Evolutionary conservation across 2,888 invertebrate species (phyloP).

Genomic region (Cosmia pyralina): DNA sequence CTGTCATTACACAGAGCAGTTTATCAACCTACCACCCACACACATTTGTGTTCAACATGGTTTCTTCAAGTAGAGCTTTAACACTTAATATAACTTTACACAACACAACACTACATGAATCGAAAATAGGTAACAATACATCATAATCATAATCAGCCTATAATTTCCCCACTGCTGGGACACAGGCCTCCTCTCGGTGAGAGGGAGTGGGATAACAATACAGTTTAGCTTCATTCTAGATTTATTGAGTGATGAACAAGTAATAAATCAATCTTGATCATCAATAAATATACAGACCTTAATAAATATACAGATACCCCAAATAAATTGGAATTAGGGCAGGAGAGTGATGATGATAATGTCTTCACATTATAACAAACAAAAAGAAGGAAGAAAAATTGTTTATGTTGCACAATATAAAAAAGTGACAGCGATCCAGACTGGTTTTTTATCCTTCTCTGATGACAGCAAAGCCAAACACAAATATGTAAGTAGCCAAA

Average conservation of each 20-base stretch:
- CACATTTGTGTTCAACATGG: slow-evolving; percentile 38
- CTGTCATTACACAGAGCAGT: slow-evolving; percentile 47
- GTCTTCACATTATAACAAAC: no score
- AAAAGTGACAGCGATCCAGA: background rate
- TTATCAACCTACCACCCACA: slow-evolving; percentile 52
- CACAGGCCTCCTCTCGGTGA: no score
- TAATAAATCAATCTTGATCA: background rate
- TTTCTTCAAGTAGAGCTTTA: slow-evolving; percentile 40
- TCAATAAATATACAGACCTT: no score
- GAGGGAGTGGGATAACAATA: background rate
- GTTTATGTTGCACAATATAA: no score
- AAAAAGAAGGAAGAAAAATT: no score
- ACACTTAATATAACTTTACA: slow-evolving; percentile 37
- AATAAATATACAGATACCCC: no score
- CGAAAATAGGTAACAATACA: background rate
- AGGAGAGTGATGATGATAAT: no score
- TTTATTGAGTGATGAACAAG: background rate
- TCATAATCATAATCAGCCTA: no score
- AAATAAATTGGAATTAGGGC: no score
- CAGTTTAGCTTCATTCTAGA: background rate
- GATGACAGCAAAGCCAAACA: background rate
- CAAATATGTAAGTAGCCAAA: background rate
- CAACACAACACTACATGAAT: slow-evolving; percentile 12
- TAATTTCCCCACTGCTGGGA: no score
- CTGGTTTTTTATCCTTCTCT: background rate